Percentiles rank a stretch among this genome's conserved stretches.
These are phyloP conservation scores for Drosophila leonis DNA, from an alignment of 2,888 invertebrate species.

Conservation along the genomic window DNA sequence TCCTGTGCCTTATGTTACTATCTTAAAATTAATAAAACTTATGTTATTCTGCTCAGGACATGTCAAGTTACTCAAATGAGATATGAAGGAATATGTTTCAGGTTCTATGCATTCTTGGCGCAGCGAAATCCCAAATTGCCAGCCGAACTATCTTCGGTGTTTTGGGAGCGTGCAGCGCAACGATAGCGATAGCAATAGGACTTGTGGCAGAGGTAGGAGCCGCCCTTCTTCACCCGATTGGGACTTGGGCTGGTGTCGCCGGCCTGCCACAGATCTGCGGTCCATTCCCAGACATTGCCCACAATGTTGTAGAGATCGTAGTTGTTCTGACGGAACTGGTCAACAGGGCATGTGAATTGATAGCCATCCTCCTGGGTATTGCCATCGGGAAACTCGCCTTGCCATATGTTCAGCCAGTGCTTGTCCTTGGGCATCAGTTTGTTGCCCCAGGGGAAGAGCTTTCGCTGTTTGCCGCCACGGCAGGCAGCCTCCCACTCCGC, in stretches of 20 bases:
- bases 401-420: constrained; percentile 96
- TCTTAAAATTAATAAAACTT: background rate
- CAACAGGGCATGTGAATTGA: constrained; percentile 92
- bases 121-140: constrained; percentile 98
- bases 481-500: constrained; percentile 98
- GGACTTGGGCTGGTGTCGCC: constrained; percentile 83
- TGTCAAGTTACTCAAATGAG: background rate
- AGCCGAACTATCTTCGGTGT: constrained; percentile 96
- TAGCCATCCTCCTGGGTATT: constrained; percentile 95
- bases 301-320: constrained; percentile 95
- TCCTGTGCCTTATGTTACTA: background rate
- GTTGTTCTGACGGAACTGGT: constrained; percentile 91
- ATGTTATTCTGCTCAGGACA: no score
- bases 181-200: constrained; percentile 97
- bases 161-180: constrained; percentile 97
- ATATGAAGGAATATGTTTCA: background rate
- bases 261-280: constrained; percentile 90
- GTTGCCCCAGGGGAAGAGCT: constrained; percentile 97
- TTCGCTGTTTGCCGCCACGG: constrained; percentile 90
- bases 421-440: constrained; percentile 88
- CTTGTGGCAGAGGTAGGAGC: constrained; percentile 96
- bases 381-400: constrained; percentile 92
- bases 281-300: constrained; percentile 99
- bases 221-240: constrained; percentile 96
- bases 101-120: constrained; percentile 86